Evolutionary conservation across 2,797 vertebrate genomes (phyloP), one percentile per base, ranked within the genome.

Genomic region (Muraenolepis orangiensis): DNA sequence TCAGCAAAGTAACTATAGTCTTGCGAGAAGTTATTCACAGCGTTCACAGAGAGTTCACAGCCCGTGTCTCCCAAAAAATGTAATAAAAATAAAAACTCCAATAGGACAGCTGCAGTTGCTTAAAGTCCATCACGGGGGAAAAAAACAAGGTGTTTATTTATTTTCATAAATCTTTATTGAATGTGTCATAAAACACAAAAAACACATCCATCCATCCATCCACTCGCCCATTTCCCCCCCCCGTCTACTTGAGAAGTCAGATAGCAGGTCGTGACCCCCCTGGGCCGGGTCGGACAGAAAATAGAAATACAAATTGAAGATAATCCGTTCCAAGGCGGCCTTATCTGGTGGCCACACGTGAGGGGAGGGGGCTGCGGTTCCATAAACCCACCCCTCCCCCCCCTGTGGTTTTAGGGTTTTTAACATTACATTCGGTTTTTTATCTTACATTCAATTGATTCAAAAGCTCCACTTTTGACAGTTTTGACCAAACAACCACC

Each of bases 341-440:
- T 90, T 90, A 91, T 92, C 91, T 86, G 57, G 51, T 8, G 68
- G 66, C 70, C 79, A 88, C 88, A 90, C 76, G 69, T 14, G 73
- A 75, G 61, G 81, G 85, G 78, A 42, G 80, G 28, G 28, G 32
- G 85, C 76, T 73, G 80, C 80, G 20, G 51, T 57, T 23, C 16
- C 18, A 20, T n/a, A n/a, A n/a, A 4, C 46, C 51, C 20, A n/a
- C 20, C 51, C 20, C 40, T 75, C 78, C n/a, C 72, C 74, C 42
- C 71, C 23, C 64, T 66, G 3, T 16, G 8, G 4, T 14, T n/a
- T n/a, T n/a, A n/a, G n/a, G n/a, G n/a, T n/a, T n/a, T n/a, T n/a
- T n/a, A n/a, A n/a, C n/a, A n/a, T n/a, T n/a, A n/a, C n/a, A n/a
- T n/a, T n/a, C n/a, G n/a, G n/a, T n/a, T 74, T 75, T 38, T 64